phyloP scores from a whole-genome alignment of 2,888 invertebrate genomes.

The Leucozona laternaria region DNA sequence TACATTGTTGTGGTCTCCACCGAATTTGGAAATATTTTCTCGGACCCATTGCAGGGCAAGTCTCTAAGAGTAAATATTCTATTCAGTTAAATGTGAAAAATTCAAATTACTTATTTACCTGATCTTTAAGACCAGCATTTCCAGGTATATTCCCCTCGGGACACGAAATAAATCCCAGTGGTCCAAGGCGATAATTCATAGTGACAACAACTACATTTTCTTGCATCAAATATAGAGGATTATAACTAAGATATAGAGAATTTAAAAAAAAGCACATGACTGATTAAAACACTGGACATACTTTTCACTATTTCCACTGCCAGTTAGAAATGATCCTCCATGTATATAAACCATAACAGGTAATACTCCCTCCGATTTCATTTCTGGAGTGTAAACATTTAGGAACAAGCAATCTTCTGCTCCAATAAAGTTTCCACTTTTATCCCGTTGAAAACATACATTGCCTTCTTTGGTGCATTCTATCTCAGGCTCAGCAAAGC shows the following conservation, averaged over 20 bases:
- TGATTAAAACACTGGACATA: constrained; percentile 54
- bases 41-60: constrained; percentile 83
- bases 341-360: constrained; percentile 79
- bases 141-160: constrained; percentile 76
- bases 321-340: constrained; percentile 77
- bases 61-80: constrained; percentile 64
- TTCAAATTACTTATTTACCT: constrained; percentile 50
- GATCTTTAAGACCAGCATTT: constrained; percentile 78
- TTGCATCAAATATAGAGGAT: constrained; percentile 77
- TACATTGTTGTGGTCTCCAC: constrained; percentile 80
- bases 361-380: constrained; percentile 65
- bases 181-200: constrained; percentile 77
- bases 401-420: constrained; percentile 80
- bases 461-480: constrained; percentile 81
- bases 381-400: constrained; percentile 78
- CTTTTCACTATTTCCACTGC: constrained; percentile 80
- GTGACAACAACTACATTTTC: constrained; percentile 77
- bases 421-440: constrained; percentile 78
- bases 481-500: constrained; percentile 79
- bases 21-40: constrained; percentile 82
- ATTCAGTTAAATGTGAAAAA: not conserved
- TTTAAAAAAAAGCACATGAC: not conserved
- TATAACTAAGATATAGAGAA: constrained; percentile 54
- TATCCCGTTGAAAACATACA: constrained; percentile 76
- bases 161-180: constrained; percentile 76